Percentiles rank a stretch among this genome's conserved stretches.
Conservation (phyloP, 2,113 vertebrate species). For the Athene noctua region DNA sequence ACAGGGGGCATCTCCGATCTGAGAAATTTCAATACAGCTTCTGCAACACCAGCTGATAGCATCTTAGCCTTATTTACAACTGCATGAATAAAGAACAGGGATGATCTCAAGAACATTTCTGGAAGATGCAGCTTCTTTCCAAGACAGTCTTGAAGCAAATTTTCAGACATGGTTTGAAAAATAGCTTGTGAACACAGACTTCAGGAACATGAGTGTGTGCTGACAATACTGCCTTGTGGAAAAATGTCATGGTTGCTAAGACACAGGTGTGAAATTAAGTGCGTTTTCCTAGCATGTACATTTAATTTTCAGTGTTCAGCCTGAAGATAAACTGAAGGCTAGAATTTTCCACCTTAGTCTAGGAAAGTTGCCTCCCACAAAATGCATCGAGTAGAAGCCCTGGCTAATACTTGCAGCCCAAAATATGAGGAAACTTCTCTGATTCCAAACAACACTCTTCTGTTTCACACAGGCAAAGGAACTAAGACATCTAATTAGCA, state of each 20-base stretch:
- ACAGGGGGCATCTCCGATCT: slow-evolving; percentile 98
- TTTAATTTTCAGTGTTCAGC: not conserved
- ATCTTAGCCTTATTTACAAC: slow-evolving; percentile 99
- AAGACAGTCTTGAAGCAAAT: not conserved
- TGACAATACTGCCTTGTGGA: not conserved
- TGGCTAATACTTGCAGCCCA: not conserved
- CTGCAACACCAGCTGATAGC: slow-evolving; percentile 91
- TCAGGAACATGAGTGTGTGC: accelerated
- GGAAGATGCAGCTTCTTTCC: slow-evolving; percentile 13
- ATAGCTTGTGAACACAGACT: not conserved
- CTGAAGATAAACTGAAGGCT: not conserved
- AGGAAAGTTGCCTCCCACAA: not conserved
- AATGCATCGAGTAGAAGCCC: not conserved
- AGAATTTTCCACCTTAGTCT: not conserved
- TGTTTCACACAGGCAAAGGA: not conserved
- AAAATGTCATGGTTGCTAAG: not conserved
- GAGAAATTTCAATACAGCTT: slow-evolving; percentile 93
- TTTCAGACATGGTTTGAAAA: not conserved
- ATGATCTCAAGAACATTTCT: slow-evolving; percentile 1
- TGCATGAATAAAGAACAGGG: slow-evolving; percentile 67
- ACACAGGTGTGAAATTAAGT: not conserved
- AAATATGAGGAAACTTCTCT: not conserved
- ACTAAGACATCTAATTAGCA: not conserved
- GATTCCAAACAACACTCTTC: not conserved
- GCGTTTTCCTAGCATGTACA: not conserved